A percentile compares a stretch with the other conserved stretches of the same genome.
These are phyloP conservation scores for Collichthys lucidus DNA, from an alignment of 2,113 vertebrate genomes.

Conservation along the genomic window DNA sequence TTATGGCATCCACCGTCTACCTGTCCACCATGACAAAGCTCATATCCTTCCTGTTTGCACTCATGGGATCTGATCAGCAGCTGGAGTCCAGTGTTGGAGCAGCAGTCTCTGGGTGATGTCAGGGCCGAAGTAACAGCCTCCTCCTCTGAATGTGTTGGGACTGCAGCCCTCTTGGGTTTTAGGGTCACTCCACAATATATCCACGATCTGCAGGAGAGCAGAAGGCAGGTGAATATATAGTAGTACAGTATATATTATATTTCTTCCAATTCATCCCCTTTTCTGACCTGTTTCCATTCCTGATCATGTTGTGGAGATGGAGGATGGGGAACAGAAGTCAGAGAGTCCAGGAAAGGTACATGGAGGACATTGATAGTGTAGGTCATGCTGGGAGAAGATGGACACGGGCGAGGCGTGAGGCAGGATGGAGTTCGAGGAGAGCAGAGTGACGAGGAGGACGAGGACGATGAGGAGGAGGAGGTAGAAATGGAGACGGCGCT, in stretches of 20 bases:
- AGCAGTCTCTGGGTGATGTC: slow-evolving; percentile 90
- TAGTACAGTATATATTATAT: background rate
- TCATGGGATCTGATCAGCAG: slow-evolving; percentile 96
- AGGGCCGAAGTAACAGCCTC: slow-evolving; percentile 96
- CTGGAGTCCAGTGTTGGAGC: slow-evolving; percentile 87
- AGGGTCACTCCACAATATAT: slow-evolving; percentile 97
- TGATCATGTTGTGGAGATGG: slow-evolving; percentile 76
- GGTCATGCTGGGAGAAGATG: slow-evolving; percentile 66
- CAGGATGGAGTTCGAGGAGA: slow-evolving; percentile 71
- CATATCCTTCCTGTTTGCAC: slow-evolving; percentile 96
- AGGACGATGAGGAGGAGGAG: slow-evolving; percentile 79
- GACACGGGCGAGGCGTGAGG: slow-evolving; percentile 60
- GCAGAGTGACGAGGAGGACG: slow-evolving; percentile 77
- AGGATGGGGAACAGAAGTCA: slow-evolving; percentile 69
- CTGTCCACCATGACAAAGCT: slow-evolving; percentile 92
- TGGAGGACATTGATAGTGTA: slow-evolving; percentile 67
- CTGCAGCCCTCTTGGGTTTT: slow-evolving; percentile 89
- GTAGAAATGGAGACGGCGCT: slow-evolving; percentile 77
- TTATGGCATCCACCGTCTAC: slow-evolving; percentile 74
- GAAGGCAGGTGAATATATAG: background rate
- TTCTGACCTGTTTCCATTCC: slow-evolving; percentile 93
- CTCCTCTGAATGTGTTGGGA: slow-evolving; percentile 91
- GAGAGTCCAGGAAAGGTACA: slow-evolving; percentile 82
- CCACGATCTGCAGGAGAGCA: slow-evolving; percentile 84
- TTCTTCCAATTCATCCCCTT: background rate